Base-by-base conservation (phyloP, 2,797 vertebrate genomes). In the Apogon talboti region DNA sequence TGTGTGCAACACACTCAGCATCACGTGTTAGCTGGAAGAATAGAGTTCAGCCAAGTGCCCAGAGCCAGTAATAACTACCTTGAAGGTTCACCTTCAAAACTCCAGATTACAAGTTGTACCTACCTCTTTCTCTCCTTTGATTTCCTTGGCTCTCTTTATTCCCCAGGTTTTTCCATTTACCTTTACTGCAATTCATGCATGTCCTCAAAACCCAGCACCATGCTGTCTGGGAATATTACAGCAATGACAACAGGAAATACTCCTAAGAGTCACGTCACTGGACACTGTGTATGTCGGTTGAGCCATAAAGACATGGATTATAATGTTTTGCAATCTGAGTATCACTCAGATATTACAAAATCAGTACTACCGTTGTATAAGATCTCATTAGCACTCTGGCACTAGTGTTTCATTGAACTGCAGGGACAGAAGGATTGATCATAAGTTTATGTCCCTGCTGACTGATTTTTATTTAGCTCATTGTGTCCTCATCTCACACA, bases 21-120 rank as follows among this genome's bases (percentile, higher is more conserved):
- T 38, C 28, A 40, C 47, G 43, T 66, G 59, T 64, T 16, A 63
- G 71, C 61, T 53, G 54, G 54, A 78, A 44, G 61, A 79, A 75
- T 71, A 66, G 65, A 78, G 78, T 79, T 81, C 33, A 74, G 79
- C 66, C 48, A 66, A 74, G 54, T 66, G 64, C 74, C 44, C 46
- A 62, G 55, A 87, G 84, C 64, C 55, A 74, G 60, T 72, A 84
- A 82, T 70, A 66, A 51, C 72, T 70, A 83, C 79, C 80, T 87
- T 85, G 33, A 77, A 65, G 71, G 64, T 87, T 91, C 86, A 91
- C 87, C 83, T 91, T 87, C 78, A 85, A 69, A 82, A 86, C 63
- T 87, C 70, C 73, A 70, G 67, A 79, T 85, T 86, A 81, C 59
- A 66, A 74, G 38, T 71, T 54, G 63, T 62, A 41, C 70, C 73